Evolutionary conservation across 2,888 invertebrate genomes (phyloP).

Genomic region (Boloria selene): DNA sequence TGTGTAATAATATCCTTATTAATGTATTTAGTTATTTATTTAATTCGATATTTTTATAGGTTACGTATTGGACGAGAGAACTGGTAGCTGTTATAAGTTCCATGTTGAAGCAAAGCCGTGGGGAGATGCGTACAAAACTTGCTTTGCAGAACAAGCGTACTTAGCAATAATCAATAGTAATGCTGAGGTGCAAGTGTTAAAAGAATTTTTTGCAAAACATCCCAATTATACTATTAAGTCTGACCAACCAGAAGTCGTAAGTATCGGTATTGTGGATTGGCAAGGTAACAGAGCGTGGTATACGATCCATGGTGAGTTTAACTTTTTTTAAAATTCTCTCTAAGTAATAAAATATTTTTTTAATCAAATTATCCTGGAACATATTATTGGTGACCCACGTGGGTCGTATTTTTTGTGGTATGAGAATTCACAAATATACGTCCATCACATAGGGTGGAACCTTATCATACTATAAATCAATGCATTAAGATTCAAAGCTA

Average conservation of each 20-base stretch:
- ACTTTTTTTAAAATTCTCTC: too few species aligned
- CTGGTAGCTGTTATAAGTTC: constrained; percentile 30
- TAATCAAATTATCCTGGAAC: too few species aligned
- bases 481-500: too few species aligned
- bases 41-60: constrained; percentile 14
- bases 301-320: constrained; percentile 31
- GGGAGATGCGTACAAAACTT: constrained; percentile 25
- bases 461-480: too few species aligned
- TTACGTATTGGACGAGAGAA: constrained; percentile 4
- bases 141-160: constrained; percentile 30
- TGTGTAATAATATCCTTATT: too few species aligned
- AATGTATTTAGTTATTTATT: too few species aligned
- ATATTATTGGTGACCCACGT: too few species aligned
- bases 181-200: constrained; percentile 38
- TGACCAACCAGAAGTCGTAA: background rate
- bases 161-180: constrained; percentile 43
- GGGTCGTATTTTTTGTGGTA: too few species aligned
- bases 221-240: background rate
- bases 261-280: constrained; percentile 33
- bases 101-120: constrained; percentile 9
- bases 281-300: constrained; percentile 22
- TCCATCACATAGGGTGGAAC: too few species aligned
- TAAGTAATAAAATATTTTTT: too few species aligned
- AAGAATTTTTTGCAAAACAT: constrained; percentile 5
- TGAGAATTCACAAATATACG: too few species aligned